Evolutionary conservation across 2,113 vertebrate species (phyloP), one percentile per base, ranked within the genome.

Genomic region (Pimephales promelas): DNA sequence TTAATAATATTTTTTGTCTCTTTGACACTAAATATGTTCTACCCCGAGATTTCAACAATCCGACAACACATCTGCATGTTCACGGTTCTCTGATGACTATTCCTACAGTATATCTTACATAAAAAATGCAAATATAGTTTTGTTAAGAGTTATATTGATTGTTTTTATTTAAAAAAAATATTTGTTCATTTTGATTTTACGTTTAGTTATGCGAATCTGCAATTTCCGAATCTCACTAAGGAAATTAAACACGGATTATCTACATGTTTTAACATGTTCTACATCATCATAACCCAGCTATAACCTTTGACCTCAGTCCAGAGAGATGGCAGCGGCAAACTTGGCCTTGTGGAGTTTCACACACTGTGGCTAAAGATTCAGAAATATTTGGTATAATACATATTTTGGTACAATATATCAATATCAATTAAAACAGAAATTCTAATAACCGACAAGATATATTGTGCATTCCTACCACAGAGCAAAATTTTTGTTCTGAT

Each of bases 311-410:
- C 91, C 13, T 5, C 9, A 2, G 0, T 43, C 22, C 89, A 94
- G 93, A 88, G 9, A 47, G 92, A 92, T 8, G 86, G 90, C 40
- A 90, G 68, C 14, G 80, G 66, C 1, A 93, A 78, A 81, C 90
- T 94, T 26, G 91, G 91, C 31, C 87, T 93, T 71, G 3, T 91
- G 81, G 93, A 94, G 85, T 94, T 94, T 75, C 91, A 92, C 34
- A 0, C 13, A 20, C 78, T 93, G 47, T 94, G 93, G 92, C 75
- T 28, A 20, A 93, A 90, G 88, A 84, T 93, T 26, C 92, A 92
- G 86, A 88, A 73, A 56, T 91, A 90, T 54, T 61, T 93, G 92
- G 93, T 94, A 88, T 10, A 62, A 56, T 8, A 64, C 22, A 5
- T 40, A 68, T 22, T 22, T 40, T 22, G 0, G 18, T 8, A 14